These are phyloP conservation scores for Volucella bombylans DNA, from an alignment of 2,888 invertebrate genomes.

Conservation along the genomic window DNA sequence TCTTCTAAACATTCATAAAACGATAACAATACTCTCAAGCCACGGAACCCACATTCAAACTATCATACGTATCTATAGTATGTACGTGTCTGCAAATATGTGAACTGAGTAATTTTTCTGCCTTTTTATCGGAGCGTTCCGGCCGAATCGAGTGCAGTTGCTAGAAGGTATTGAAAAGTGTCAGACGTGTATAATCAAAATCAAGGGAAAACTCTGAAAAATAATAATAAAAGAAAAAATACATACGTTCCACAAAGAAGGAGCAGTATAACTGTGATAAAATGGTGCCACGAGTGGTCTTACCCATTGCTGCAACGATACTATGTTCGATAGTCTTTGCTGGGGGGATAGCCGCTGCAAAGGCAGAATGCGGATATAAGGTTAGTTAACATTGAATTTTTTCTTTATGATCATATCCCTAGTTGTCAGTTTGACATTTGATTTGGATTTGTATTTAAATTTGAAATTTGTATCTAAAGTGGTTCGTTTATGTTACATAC, in stretches of 20 bases:
- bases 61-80: background rate
- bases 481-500: background rate
- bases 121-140: slow-evolving; percentile 48
- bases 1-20: slow-evolving; percentile 1
- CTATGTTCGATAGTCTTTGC: slow-evolving; percentile 37
- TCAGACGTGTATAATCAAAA: slow-evolving; percentile 50
- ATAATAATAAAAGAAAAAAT: background rate
- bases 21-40: slow-evolving; percentile 28
- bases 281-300: slow-evolving; percentile 45
- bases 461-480: background rate
- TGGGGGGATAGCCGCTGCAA: slow-evolving; percentile 10
- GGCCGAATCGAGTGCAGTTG: slow-evolving; percentile 57
- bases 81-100: background rate
- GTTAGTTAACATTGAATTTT: slow-evolving; percentile 7
- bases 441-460: background rate
- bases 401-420: background rate
- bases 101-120: slow-evolving; percentile 14
- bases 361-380: slow-evolving; percentile 65
- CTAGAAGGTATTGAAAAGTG: slow-evolving; percentile 41
- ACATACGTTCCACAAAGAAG: no score
- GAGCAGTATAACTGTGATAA: slow-evolving; percentile 22
- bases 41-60: slow-evolving; percentile 3
- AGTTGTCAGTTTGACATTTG: no score
- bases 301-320: slow-evolving; percentile 16
- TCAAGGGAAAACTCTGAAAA: background rate